Conservation (phyloP, 2,797 vertebrate species). For the Labeo calbasu region DNA sequence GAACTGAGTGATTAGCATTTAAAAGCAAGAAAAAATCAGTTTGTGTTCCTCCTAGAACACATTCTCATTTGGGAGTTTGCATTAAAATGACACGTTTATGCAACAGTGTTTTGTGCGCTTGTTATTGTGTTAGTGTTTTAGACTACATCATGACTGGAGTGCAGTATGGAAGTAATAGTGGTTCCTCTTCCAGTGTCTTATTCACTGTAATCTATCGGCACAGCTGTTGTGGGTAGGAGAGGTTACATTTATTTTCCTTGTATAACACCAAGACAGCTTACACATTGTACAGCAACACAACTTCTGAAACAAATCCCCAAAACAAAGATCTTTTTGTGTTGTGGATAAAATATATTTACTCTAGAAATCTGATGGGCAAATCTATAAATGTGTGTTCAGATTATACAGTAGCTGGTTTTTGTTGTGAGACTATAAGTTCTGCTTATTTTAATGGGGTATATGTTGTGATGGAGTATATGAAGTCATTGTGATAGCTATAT, state of each 20-base stretch:
- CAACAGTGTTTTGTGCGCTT: neutral
- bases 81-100: constrained; percentile 6
- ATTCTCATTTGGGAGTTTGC: neutral
- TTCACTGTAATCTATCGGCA: neutral
- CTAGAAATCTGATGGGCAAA: constrained; percentile 45
- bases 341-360: constrained; percentile 53
- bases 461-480: neutral
- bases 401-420: constrained; percentile 43
- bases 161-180: constrained; percentile 9
- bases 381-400: constrained; percentile 46
- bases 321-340: constrained; percentile 57
- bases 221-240: constrained; percentile 7
- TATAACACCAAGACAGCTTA: constrained; percentile 50
- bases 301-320: constrained; percentile 60
- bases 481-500: neutral
- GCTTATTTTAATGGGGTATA: neutral
- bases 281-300: constrained; percentile 53
- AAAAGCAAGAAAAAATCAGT: neutral
- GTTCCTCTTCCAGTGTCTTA: neutral
- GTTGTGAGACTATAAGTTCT: neutral
- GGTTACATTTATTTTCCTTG: constrained; percentile 41
- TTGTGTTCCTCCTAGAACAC: neutral
- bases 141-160: neutral
- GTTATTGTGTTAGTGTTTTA: neutral
- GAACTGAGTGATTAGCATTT: neutral